phyloP scores from a whole-genome alignment of 2,113 vertebrate species.

The Leiothrix lutea region DNA sequence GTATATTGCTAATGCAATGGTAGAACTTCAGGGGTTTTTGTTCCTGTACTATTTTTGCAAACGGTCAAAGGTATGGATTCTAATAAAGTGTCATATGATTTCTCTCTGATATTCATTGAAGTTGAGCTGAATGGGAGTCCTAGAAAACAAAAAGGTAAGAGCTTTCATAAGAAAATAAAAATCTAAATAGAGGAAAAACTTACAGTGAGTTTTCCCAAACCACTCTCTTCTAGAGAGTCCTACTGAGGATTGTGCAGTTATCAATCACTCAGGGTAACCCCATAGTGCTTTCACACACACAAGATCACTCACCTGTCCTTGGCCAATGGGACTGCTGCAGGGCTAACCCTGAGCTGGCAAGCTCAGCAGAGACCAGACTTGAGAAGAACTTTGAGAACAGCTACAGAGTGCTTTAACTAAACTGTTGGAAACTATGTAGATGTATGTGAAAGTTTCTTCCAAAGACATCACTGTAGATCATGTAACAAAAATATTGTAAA shows the following conservation, averaged over 20 bases:
- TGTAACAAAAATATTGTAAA: neutral
- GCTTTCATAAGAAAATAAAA: neutral
- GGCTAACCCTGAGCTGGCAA: neutral
- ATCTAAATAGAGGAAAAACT: neutral
- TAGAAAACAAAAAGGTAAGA: conserved; percentile 1
- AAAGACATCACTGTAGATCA: neutral
- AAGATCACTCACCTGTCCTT: rapidly evolving
- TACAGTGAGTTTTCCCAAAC: neutral
- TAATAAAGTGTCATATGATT: neutral
- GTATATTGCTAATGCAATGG: neutral
- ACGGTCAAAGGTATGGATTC: neutral
- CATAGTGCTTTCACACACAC: rapidly evolving
- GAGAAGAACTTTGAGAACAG: neutral
- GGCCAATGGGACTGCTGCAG: neutral
- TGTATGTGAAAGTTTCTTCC: neutral
- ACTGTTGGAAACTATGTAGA: neutral
- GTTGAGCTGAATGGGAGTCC: neutral
- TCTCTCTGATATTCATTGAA: neutral
- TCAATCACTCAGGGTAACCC: rapidly evolving
- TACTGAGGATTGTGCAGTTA: neutral
- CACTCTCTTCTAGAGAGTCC: neutral
- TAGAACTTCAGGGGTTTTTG: neutral
- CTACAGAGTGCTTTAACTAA: neutral
- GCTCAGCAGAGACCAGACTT: neutral
- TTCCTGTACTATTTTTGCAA: neutral